Evolutionary conservation across 2,888 invertebrate genomes (phyloP).

Genomic region (Cantharis lateralis): DNA sequence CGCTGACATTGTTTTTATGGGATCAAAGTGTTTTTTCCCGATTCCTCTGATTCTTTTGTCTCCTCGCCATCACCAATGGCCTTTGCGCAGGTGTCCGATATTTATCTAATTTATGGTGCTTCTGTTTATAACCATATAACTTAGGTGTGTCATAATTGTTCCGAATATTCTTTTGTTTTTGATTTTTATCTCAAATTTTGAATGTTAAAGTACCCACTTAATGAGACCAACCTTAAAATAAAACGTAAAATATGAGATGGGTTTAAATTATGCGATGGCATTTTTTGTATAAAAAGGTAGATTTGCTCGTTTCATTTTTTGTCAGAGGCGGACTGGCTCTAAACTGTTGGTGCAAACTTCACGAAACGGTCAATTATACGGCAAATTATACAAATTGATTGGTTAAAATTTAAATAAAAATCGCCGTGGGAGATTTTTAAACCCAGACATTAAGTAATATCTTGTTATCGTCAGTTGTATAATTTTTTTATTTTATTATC

Average conservation of each 20-base stretch:
- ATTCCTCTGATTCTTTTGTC: conserved; percentile 41
- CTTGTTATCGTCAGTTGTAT: no score
- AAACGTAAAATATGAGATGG: background rate
- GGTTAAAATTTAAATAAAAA: no score
- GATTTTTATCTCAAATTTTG: conserved; percentile 43
- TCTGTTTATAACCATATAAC: conserved; percentile 41
- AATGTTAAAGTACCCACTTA: conserved; percentile 27
- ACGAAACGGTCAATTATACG: no score
- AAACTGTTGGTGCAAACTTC: background rate
- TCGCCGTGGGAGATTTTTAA: no score
- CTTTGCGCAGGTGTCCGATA: conserved; percentile 53
- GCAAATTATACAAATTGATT: no score
- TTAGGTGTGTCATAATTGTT: conserved; percentile 51
- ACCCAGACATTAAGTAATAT: no score
- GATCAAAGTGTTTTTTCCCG: conserved; percentile 43
- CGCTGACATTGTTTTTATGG: conserved; percentile 52
- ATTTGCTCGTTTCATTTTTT: background rate
- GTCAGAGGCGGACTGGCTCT: background rate
- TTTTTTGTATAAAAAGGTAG: background rate
- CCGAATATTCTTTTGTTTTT: conserved; percentile 42
- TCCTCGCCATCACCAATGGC: conserved; percentile 49
- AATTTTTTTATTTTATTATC: no score
- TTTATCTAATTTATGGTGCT: conserved; percentile 52
- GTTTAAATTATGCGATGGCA: background rate
- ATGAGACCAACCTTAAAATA: conserved; percentile 24